Evolutionary conservation across 2,113 vertebrate genomes (phyloP), one percentile per base, ranked within the genome.

Genomic region (Ctenodactylus gundi): DNA sequence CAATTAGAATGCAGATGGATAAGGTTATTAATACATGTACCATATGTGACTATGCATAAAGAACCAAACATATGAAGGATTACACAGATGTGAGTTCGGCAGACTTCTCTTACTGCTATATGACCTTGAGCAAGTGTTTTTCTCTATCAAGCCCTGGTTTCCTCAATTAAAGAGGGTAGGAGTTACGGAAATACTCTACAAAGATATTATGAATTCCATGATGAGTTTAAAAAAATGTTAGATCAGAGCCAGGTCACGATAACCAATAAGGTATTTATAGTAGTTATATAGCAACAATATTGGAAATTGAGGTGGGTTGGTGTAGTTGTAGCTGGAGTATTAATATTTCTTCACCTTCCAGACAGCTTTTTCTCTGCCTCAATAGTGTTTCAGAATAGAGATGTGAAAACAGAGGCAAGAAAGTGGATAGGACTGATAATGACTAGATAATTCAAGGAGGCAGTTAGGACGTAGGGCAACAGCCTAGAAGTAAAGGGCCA

Each of bases 401-500:
- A 78, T 9, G 3, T 51, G 13, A 23, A 70, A 62, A 18, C 14
- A 12, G 57, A 3, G 3, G 10, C 14, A 39, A 51, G 13, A 12
- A 5, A 41, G 21, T 1, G 11, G 14, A 34, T 0, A 7, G 3
- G 15, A 14, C 6, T 39, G 27, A 78, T 10, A 23, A 34, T 11
- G 6, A 6, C 53, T 34, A 31, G 7, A 23, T 27, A 23, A 4
- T 72, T 12, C 1, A 39, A 31, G n/a, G 53, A 13, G 9, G 18
- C 7, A 1, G 17, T 6, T 3, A 5, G 20, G 13, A 73, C 6
- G 9, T 14, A 27, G 36, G 34, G 2, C 18, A 20, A 57, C 1
- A 0, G 0, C 2, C 41, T 15, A 29, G 1, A 58, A 34, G n/a
- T 12, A n/a, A 25, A 72, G 4, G 15, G 7, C 13, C 0, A 21